Percentiles rank a stretch among this genome's conserved stretches.
Evolutionary conservation across 2,888 invertebrate genomes (phyloP).

Genomic region (Tinea trinotella): DNA sequence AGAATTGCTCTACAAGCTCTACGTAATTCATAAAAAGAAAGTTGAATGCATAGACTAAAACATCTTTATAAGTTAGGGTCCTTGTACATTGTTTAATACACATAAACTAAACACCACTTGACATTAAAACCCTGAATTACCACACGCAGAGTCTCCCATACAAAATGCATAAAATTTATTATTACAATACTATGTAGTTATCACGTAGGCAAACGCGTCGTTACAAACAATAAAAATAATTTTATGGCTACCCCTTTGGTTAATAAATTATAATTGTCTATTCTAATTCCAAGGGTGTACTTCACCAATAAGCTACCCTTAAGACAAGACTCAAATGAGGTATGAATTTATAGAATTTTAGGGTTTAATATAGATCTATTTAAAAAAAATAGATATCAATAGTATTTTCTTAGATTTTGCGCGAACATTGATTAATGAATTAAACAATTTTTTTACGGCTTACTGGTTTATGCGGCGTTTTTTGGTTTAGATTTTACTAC

Average conservation of each 20-base stretch:
- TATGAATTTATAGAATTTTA: background rate
- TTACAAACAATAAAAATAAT: constrained; percentile 72
- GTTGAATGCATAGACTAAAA: too few species aligned
- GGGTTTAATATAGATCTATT: background rate
- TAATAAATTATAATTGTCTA: constrained; percentile 72
- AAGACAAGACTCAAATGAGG: background rate
- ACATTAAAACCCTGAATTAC: constrained; percentile 44
- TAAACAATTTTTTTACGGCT: too few species aligned
- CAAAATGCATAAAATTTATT: constrained; percentile 24
- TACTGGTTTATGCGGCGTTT: too few species aligned
- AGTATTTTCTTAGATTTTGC: too few species aligned
- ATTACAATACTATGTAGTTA: constrained; percentile 63
- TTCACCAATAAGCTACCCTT: constrained; percentile 55
- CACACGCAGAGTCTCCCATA: constrained; percentile 39
- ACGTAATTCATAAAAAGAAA: too few species aligned
- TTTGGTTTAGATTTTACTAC: too few species aligned
- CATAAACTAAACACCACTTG: constrained; percentile 47
- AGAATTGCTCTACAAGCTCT: too few species aligned
- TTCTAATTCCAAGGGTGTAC: constrained; percentile 40
- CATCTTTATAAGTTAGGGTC: too few species aligned
- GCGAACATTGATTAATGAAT: too few species aligned
- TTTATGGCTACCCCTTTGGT: constrained; percentile 66
- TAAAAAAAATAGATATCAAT: too few species aligned
- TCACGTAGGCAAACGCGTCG: constrained; percentile 70
- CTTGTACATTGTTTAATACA: too few species aligned